phyloP scores from a whole-genome alignment of 2,113 vertebrate species.

The Entomyzon cyanotis region DNA sequence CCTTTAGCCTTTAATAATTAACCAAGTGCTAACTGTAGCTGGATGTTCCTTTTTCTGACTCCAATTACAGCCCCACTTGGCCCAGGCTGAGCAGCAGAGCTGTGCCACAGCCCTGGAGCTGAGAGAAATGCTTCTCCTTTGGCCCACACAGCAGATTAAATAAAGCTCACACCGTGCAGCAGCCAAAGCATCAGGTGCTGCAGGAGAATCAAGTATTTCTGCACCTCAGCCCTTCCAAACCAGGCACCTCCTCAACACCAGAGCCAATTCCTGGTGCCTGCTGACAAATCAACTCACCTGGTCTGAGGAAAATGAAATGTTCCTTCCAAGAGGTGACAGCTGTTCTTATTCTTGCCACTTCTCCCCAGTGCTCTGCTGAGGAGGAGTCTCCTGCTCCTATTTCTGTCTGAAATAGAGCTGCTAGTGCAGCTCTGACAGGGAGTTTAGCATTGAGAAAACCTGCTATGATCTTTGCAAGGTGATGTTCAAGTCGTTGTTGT shows the following conservation, averaged over 20 bases:
- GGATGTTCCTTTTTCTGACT: neutral
- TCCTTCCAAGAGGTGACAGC: neutral
- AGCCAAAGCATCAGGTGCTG: neutral
- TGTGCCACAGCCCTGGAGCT: neutral
- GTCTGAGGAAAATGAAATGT: neutral
- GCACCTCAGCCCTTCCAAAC: neutral
- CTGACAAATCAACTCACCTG: neutral
- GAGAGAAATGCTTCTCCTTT: slow-evolving; percentile 8
- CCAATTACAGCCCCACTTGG: neutral
- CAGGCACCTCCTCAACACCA: neutral
- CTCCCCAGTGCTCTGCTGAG: neutral
- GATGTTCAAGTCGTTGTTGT: neutral
- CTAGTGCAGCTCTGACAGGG: neutral
- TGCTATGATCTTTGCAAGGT: neutral
- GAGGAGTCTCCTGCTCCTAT: neutral
- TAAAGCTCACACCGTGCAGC: neutral
- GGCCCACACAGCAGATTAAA: slow-evolving; percentile 12
- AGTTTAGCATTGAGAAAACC: neutral
- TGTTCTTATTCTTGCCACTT: neutral
- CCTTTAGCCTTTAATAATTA: slow-evolving; percentile 52
- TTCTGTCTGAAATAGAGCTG: neutral
- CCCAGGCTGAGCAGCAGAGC: neutral
- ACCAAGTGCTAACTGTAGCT: neutral
- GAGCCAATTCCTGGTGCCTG: neutral
- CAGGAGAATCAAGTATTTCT: neutral